Evolutionary conservation across 2,797 vertebrate genomes (phyloP).

Genomic region (Scolopax rusticola): DNA sequence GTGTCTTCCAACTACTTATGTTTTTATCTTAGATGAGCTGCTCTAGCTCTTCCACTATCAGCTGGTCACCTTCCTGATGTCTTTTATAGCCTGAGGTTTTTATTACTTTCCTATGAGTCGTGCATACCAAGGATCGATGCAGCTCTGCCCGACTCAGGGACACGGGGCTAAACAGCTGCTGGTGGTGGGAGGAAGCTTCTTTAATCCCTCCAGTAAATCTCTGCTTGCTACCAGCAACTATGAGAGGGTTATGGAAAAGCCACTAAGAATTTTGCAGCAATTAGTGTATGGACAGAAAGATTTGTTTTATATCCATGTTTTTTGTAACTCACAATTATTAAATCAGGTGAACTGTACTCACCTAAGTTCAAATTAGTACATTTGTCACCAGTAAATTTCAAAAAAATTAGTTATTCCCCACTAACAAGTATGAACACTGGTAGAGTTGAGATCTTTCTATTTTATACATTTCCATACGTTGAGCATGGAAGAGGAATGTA

Average conservation of each 20-base stretch:
- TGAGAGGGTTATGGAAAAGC: neutral
- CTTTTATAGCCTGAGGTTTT: constrained; percentile 9
- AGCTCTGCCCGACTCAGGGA: constrained; percentile 9
- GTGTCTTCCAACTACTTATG: neutral
- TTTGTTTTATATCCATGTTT: neutral
- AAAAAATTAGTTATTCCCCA: neutral
- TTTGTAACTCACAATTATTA: neutral
- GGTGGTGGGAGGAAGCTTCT: constrained; percentile 7
- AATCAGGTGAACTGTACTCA: neutral
- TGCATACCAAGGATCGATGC: neutral
- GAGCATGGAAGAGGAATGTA: neutral
- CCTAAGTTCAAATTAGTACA: neutral
- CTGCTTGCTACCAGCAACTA: neutral
- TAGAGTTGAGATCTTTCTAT: neutral
- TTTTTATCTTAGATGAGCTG: neutral
- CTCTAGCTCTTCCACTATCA: neutral
- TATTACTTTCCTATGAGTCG: constrained; percentile 42
- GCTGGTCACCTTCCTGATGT: neutral
- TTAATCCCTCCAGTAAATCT: constrained; percentile 9
- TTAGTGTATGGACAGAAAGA: neutral
- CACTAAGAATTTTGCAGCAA: neutral
- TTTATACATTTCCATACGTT: neutral
- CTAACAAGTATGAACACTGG: neutral
- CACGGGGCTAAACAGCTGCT: constrained; percentile 24
- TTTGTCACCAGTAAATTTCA: neutral